phyloP scores from a whole-genome alignment of 1,140 invertebrate genomes.

The Pachyrhynchus sulphureomaculatus region DNA sequence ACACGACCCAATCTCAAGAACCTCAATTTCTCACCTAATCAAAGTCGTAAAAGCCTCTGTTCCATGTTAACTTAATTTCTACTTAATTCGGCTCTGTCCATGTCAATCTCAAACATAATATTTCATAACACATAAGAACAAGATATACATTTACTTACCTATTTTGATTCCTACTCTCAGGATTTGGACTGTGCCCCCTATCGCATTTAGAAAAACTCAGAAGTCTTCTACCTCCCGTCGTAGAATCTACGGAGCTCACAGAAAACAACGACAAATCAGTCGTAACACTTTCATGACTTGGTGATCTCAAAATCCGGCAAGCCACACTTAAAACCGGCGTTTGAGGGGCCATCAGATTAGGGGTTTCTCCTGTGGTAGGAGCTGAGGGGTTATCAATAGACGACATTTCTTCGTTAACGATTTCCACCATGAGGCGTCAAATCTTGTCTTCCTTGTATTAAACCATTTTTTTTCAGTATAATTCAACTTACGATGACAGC shows the following conservation, averaged over 20 bases:
- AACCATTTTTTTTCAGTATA: background rate
- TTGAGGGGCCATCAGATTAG: constrained; percentile 44
- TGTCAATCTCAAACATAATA: no score
- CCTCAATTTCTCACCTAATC: no score
- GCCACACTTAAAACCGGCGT: constrained; percentile 56
- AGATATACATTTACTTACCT: constrained; percentile 37
- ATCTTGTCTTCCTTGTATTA: background rate
- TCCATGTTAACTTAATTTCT: no score
- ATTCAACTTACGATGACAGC: background rate
- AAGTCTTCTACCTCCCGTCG: constrained; percentile 58
- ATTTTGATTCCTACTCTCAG: constrained; percentile 56
- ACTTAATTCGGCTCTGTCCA: no score
- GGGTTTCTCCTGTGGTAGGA: background rate
- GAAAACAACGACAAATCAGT: constrained; percentile 80
- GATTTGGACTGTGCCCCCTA: constrained; percentile 70
- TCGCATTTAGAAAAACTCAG: constrained; percentile 60
- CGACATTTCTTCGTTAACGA: constrained; percentile 20
- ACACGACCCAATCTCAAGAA: no score
- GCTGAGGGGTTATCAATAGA: constrained; percentile 1
- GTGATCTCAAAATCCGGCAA: constrained; percentile 71
- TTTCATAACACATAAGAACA: no score
- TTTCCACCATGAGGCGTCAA: constrained; percentile 8
- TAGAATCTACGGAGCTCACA: constrained; percentile 71
- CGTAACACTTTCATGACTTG: constrained; percentile 79
- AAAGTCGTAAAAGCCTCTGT: no score